These are phyloP conservation scores for Chlorodrepanis virens DNA, from an alignment of 2,113 vertebrate genomes.

Conservation along the genomic window DNA sequence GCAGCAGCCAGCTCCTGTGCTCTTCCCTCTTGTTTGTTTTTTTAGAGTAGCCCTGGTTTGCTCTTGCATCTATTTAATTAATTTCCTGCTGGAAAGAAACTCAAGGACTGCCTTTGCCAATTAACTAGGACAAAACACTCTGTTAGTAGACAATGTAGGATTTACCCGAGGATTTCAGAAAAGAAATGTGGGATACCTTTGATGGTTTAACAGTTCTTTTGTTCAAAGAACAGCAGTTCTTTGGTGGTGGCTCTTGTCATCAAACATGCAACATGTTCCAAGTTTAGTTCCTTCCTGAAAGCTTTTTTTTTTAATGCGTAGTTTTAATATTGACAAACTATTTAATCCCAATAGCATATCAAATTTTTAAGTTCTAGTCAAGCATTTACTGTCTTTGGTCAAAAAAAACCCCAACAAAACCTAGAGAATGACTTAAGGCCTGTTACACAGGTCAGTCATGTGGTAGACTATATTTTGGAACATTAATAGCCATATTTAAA, in stretches of 20 bases:
- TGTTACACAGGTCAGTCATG: background rate
- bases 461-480: background rate
- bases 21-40: background rate
- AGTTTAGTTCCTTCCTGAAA: background rate
- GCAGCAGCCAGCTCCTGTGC: background rate
- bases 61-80: background rate
- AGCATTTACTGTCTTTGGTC: background rate
- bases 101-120: background rate
- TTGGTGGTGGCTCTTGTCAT: background rate
- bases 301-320: background rate
- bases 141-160: background rate
- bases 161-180: background rate
- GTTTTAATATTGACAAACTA: background rate
- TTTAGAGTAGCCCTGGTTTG: background rate
- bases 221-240: background rate
- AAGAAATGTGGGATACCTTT: background rate
- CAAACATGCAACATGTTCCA: background rate
- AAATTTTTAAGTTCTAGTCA: background rate
- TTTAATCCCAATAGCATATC: background rate
- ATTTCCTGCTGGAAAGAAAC: slow-evolving; percentile 13
- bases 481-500: background rate
- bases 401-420: background rate
- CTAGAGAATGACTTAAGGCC: background rate
- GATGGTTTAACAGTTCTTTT: background rate
- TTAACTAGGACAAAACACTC: background rate